These are phyloP conservation scores for Hydrolagus colliei DNA, from an alignment of 2,797 vertebrate genomes.

Conservation along the genomic window DNA sequence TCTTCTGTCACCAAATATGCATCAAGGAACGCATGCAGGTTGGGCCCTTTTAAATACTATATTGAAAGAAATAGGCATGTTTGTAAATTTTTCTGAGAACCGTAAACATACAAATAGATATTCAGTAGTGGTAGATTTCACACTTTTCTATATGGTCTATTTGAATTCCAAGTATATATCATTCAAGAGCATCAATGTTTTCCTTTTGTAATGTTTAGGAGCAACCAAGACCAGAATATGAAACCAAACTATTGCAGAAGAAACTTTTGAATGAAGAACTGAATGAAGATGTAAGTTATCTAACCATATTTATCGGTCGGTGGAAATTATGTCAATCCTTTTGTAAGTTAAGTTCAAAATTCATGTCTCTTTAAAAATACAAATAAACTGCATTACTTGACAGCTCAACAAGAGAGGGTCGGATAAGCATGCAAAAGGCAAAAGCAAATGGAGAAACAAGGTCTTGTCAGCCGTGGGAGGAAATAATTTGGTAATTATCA, in stretches of 20 bases:
- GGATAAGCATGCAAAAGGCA: constrained; percentile 51
- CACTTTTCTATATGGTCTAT: no score
- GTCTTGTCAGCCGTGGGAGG: constrained; percentile 50
- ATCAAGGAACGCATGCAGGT: constrained; percentile 57
- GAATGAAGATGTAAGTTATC: constrained; percentile 35
- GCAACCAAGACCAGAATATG: constrained; percentile 84
- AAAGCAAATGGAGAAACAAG: constrained; percentile 62
- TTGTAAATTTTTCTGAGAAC: neutral
- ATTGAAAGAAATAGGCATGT: constrained; percentile 30
- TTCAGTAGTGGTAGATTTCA: no score
- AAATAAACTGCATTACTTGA: constrained; percentile 45
- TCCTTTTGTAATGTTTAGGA: constrained; percentile 56
- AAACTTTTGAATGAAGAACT: constrained; percentile 58
- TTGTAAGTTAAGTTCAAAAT: no score
- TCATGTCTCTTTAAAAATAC: no score
- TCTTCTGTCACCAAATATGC: constrained; percentile 44
- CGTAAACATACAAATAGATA: no score
- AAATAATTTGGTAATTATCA: constrained; percentile 57
- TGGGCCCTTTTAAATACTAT: constrained; percentile 43
- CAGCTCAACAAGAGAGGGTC: constrained; percentile 53
- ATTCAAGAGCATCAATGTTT: no score
- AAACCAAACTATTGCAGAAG: constrained; percentile 78
- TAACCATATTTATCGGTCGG: neutral
- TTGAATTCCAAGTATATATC: no score
- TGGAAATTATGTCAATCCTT: no score